Evolutionary conservation across 2,888 invertebrate genomes (phyloP).

Genomic region (Empis livida): DNA sequence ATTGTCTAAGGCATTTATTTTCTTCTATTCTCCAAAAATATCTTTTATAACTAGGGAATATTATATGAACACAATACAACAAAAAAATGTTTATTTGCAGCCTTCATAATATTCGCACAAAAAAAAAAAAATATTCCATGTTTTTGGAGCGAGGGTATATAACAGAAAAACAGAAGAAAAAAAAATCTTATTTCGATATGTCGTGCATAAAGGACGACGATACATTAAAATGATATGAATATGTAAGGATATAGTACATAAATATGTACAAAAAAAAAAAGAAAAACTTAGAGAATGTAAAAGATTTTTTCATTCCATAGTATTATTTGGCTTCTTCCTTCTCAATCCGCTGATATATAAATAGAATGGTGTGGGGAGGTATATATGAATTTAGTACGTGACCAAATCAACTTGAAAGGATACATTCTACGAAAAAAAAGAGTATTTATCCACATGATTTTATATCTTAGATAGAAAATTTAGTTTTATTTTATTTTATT

Average conservation of each 20-base stretch:
- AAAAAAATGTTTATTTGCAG: background rate
- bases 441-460: slow-evolving; percentile 1
- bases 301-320: background rate
- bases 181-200: slow-evolving; percentile 1
- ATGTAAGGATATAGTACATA: too few relatives aligned
- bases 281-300: background rate
- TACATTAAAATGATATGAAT: background rate
- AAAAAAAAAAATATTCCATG: background rate
- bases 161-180: background rate
- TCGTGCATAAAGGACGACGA: background rate
- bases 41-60: background rate
- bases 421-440: background rate
- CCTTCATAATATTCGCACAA: background rate
- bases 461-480: background rate
- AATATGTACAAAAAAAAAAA: background rate
- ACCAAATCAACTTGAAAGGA: slow-evolving; percentile 1
- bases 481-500: too few relatives aligned
- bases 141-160: background rate
- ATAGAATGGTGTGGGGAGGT: background rate
- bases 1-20: background rate
- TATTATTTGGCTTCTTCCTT: background rate
- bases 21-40: too few relatives aligned
- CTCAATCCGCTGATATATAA: background rate
- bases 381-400: background rate
- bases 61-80: background rate